These are phyloP conservation scores for Cantharis lateralis DNA, from an alignment of 2,888 invertebrate species.

Conservation along the genomic window DNA sequence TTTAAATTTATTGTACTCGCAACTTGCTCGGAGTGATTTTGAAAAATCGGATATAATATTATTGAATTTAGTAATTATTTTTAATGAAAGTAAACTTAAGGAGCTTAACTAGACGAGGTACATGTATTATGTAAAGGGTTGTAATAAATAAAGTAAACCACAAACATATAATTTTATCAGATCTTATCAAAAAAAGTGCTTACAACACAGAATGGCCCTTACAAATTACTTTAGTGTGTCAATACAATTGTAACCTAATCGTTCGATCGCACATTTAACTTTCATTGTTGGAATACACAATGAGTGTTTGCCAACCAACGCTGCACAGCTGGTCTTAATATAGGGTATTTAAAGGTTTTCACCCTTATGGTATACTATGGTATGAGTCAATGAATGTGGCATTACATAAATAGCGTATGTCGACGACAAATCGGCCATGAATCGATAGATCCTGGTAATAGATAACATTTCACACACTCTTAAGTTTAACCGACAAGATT, in stretches of 20 bases:
- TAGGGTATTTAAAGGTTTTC: constrained; percentile 37
- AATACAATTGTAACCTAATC: constrained; percentile 56
- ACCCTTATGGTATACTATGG: constrained; percentile 36
- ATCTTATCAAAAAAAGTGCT: constrained; percentile 40
- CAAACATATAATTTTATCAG: constrained; percentile 48
- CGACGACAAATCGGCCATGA: constrained; percentile 51
- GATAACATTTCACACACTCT: constrained; percentile 54
- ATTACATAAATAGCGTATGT: constrained; percentile 52
- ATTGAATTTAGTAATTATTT: neutral
- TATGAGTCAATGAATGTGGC: constrained; percentile 46
- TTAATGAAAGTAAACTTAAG: neutral
- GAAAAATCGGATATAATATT: neutral
- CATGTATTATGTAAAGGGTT: constrained; percentile 43
- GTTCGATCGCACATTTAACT: constrained; percentile 56
- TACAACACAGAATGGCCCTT: constrained; percentile 48
- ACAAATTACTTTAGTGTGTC: constrained; percentile 55
- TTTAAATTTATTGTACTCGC: neutral
- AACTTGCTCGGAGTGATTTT: neutral
- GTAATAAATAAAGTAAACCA: constrained; percentile 50
- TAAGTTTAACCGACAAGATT: constrained; percentile 43
- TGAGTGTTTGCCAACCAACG: constrained; percentile 53
- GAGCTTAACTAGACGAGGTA: constrained; percentile 39
- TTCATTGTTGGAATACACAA: constrained; percentile 54
- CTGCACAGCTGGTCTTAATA: constrained; percentile 54
- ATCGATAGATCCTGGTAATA: constrained; percentile 51